Conservation (phyloP, 1,140 invertebrate genomes). For the Elymnias hypermnestra region DNA sequence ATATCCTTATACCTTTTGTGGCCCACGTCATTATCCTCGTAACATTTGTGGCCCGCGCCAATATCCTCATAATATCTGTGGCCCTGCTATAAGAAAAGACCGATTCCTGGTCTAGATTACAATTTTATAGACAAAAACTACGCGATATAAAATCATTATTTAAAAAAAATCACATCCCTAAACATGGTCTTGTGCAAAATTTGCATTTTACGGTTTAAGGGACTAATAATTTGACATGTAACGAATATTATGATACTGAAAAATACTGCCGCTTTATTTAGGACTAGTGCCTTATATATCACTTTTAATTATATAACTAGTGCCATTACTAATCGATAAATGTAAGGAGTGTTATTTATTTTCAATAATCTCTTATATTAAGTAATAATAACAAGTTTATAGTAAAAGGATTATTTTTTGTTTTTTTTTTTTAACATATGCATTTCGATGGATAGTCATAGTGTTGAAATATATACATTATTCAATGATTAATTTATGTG, state of each 20-base stretch:
- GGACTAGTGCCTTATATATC: slow-evolving; percentile 35
- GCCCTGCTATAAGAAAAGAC: too few relatives aligned
- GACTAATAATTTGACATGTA: too few relatives aligned
- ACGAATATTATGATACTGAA: slow-evolving; percentile 2
- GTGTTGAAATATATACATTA: background rate
- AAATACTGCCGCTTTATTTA: slow-evolving; percentile 16
- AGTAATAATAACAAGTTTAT: slow-evolving; percentile 17
- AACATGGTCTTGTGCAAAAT: too few relatives aligned
- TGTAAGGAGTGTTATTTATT: slow-evolving; percentile 39
- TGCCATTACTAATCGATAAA: slow-evolving; percentile 60
- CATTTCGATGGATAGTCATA: slow-evolving; percentile 5
- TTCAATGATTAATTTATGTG: slow-evolving; percentile 13
- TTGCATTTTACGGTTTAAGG: background rate
- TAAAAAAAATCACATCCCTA: too few relatives aligned
- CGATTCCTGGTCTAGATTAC: too few relatives aligned
- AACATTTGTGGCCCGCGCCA: too few relatives aligned
- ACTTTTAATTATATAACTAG: slow-evolving; percentile 29
- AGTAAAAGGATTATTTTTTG: slow-evolving; percentile 10
- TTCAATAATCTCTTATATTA: slow-evolving; percentile 34
- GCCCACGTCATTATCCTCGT: too few relatives aligned
- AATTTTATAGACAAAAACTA: too few relatives aligned
- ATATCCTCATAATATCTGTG: too few relatives aligned
- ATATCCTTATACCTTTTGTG: too few relatives aligned
- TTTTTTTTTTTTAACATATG: background rate
- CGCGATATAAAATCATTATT: too few relatives aligned